Evolutionary conservation across 2,113 vertebrate genomes (phyloP).

Genomic region (Glaucidium brasilianum): DNA sequence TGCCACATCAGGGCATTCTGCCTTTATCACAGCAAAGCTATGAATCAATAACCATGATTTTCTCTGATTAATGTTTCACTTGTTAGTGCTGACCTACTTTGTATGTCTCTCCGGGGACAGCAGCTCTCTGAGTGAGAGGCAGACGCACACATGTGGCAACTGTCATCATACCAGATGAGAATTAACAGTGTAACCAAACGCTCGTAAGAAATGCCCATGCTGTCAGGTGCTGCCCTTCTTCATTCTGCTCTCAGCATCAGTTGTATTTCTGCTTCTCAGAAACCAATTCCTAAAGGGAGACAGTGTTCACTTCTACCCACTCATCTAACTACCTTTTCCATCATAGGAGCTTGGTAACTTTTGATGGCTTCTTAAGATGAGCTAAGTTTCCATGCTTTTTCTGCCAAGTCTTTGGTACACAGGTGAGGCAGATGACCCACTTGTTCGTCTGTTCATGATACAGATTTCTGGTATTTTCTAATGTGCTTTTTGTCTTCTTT

Average conservation of each 20-base stretch:
- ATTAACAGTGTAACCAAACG: not conserved
- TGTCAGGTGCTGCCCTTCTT: not conserved
- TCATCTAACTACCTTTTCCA: not conserved
- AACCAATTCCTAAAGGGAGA: not conserved
- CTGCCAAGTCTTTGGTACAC: rapidly evolving
- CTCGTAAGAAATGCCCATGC: not conserved
- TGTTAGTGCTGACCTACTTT: not conserved
- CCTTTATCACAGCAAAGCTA: not conserved
- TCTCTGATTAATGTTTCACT: not conserved
- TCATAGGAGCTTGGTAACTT: not conserved
- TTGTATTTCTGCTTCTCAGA: not conserved
- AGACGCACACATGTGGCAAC: not conserved
- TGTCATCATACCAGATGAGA: not conserved
- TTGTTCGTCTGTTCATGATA: not conserved
- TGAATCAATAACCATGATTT: not conserved
- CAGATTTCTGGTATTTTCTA: not conserved
- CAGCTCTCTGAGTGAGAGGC: not conserved
- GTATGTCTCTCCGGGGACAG: not conserved
- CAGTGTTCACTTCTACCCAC: not conserved
- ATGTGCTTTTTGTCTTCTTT: not conserved
- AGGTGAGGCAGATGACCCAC: not conserved
- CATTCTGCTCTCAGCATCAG: not conserved
- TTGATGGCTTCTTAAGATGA: not conserved
- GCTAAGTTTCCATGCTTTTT: not conserved
- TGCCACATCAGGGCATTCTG: not conserved